These are phyloP conservation scores for Pogonophryne albipinna DNA, from an alignment of 2,797 vertebrate genomes.

Conservation along the genomic window DNA sequence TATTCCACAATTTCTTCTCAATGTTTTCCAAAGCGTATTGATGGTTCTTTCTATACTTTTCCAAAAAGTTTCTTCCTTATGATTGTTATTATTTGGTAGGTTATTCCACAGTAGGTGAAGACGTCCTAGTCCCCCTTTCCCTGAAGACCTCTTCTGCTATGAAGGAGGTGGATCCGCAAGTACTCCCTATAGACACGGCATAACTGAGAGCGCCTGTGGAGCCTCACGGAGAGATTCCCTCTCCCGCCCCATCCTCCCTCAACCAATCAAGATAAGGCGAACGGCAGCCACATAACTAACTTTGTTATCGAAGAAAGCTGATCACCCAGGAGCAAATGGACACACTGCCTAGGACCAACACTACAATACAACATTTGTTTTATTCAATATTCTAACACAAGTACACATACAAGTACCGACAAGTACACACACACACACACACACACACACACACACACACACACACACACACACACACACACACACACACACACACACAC, in stretches of 20 bases:
- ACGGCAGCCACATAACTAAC: slow-evolving; percentile 58
- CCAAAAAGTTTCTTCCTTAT: neutral
- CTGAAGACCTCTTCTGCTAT: slow-evolving; percentile 25
- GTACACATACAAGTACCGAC: neutral
- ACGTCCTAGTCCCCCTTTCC: slow-evolving; percentile 15
- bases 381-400: neutral
- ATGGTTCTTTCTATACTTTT: neutral
- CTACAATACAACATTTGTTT: neutral
- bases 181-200: slow-evolving; percentile 40
- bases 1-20: neutral
- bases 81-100: neutral
- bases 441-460: neutral
- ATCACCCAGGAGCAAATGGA: slow-evolving; percentile 25
- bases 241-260: slow-evolving; percentile 70
- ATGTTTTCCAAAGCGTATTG: neutral
- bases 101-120: neutral
- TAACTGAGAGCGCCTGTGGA: slow-evolving; percentile 72
- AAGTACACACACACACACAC: neutral
- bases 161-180: slow-evolving; percentile 44
- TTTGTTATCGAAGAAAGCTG: slow-evolving; percentile 55
- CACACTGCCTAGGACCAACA: neutral
- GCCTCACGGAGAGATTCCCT: slow-evolving; percentile 69
- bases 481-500: too few relatives aligned
- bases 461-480: neutral
- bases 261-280: slow-evolving; percentile 82